Evolutionary conservation across 2,888 invertebrate genomes (phyloP), one percentile per base, ranked within the genome.

Genomic region (Nomada fabriciana): DNA sequence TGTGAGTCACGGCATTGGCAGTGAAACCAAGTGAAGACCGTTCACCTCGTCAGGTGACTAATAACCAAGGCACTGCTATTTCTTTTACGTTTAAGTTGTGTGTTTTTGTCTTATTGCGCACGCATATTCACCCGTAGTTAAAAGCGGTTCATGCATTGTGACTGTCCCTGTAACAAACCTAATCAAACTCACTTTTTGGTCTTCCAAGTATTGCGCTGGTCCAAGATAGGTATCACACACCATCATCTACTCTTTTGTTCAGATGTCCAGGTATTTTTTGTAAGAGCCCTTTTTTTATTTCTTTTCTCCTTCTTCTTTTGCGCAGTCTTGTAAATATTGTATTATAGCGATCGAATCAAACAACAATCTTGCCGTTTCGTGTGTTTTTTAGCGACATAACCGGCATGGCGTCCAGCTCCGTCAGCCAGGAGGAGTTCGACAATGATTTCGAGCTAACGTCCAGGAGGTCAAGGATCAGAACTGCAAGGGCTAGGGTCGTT

Each of bases 361-460:
- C 18, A 36, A 43, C 15, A 50, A 5, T 59, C 2, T 13, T 18
- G 2, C 9, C 11, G 23, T 0, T 70, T 72, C 10, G 47, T 47
- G 11, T 52, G 43, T 74, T 64, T 80, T 77, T n/a, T 86, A 92
- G 92, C 83, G 92, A 92, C 74, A 86, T 92, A 72, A 90, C 92
- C 86, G 91, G 92, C 70, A 95, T 95, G 95, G 95, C 95, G 88
- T 95, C 95, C 23, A 95, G 95, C 87, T 95, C 95, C 47, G 95
- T 95, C 65, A 95, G 95, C 86, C 95, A 95, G 89, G 95, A 95
- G 88, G 95, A 95, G 88, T 94, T 95, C 74, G 95, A 95, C 84
- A 95, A 95, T 84, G 95, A 95, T 84, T 95, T 94, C 83, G 95
- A 95, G 80, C 91, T 94, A 57, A 94, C 94, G n/a, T 94, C 94